These are phyloP conservation scores for Listronotus oregonensis DNA, from an alignment of 1,140 invertebrate genomes.

Conservation along the genomic window DNA sequence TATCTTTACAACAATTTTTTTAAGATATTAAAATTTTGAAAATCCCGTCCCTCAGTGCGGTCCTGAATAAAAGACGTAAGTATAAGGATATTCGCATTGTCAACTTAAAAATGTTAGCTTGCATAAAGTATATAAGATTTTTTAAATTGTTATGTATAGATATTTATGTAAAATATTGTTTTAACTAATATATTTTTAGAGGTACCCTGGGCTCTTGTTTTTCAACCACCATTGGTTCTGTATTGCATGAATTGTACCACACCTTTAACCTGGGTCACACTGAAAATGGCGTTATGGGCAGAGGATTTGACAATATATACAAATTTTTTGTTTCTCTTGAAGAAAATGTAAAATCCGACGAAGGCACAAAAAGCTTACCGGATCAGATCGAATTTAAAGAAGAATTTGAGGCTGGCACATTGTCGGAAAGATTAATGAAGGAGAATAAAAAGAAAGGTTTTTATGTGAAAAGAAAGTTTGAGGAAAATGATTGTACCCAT, in stretches of 20 bases:
- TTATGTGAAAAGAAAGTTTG: constrained; percentile 55
- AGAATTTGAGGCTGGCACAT: constrained; percentile 54
- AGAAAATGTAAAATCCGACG: constrained; percentile 57
- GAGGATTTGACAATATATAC: constrained; percentile 89
- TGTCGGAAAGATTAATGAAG: constrained; percentile 60
- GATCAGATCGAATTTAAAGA: constrained; percentile 44
- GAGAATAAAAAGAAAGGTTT: constrained; percentile 59
- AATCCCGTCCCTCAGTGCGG: too few relatives aligned
- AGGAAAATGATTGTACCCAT: constrained; percentile 60
- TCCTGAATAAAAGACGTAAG: too few relatives aligned
- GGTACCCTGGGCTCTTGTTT: constrained; percentile 86
- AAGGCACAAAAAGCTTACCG: constrained; percentile 44
- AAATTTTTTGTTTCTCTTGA: constrained; percentile 69
- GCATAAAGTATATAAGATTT: too few relatives aligned
- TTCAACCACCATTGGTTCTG: constrained; percentile 90
- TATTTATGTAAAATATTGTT: too few relatives aligned
- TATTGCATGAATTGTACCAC: constrained; percentile 92
- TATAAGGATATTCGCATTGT: too few relatives aligned
- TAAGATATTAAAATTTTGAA: too few relatives aligned
- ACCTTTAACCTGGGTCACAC: constrained; percentile 94
- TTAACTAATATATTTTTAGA: constrained; percentile 56
- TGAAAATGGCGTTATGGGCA: constrained; percentile 88
- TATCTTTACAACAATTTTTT: too few relatives aligned
- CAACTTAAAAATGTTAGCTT: too few relatives aligned
- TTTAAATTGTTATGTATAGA: too few relatives aligned